phyloP scores from a whole-genome alignment of 2,797 vertebrate species.

The Chelidonichthys spinosus region DNA sequence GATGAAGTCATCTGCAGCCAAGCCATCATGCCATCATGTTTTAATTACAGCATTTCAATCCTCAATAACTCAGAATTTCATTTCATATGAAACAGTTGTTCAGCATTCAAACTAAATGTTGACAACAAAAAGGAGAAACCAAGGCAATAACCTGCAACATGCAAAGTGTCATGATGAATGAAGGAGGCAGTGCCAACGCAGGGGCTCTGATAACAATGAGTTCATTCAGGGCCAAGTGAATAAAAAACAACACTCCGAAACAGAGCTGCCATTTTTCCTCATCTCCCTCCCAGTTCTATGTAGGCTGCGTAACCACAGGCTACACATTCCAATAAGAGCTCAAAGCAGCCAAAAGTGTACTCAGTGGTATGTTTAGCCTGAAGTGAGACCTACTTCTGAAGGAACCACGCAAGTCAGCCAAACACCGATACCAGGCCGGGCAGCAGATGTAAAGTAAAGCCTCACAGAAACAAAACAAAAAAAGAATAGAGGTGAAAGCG shows the following conservation, averaged over 20 bases:
- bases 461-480: constrained; percentile 12
- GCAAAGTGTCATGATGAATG: constrained; percentile 19
- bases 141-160: background rate
- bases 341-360: constrained; percentile 40
- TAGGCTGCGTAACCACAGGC: constrained; percentile 56
- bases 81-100: background rate
- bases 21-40: background rate
- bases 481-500: constrained; percentile 12
- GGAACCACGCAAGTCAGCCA: background rate
- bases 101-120: background rate
- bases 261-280: constrained; percentile 62
- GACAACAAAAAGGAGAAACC: background rate
- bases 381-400: constrained; percentile 40
- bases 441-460: background rate
- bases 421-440: background rate
- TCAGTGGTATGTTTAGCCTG: constrained; percentile 30
- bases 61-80: background rate
- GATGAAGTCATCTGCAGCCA: background rate
- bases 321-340: constrained; percentile 58
- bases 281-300: constrained; percentile 49
- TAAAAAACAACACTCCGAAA: constrained; percentile 32
- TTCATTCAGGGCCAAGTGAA: constrained; percentile 58
- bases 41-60: background rate
- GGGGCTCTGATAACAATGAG: constrained; percentile 53
- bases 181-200: constrained; percentile 31